These are phyloP conservation scores for Cacajao melanocephalus DNA, from an alignment of 2,797 vertebrate genomes.

Conservation along the genomic window DNA sequence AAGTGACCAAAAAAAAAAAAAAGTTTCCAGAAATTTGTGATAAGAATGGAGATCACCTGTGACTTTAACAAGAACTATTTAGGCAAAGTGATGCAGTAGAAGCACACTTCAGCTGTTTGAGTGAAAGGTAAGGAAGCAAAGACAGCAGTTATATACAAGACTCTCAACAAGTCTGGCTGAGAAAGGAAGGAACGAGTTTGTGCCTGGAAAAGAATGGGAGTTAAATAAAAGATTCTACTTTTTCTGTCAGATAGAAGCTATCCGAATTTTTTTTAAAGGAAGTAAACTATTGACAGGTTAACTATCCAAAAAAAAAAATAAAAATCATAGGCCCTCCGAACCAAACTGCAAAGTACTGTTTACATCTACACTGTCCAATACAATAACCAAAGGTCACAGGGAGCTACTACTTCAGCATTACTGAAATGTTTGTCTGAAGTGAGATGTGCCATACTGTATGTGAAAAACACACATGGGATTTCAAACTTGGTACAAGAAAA, in stretches of 20 bases:
- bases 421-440: not conserved
- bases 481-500: not conserved
- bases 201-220: not conserved
- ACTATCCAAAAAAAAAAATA: not conserved
- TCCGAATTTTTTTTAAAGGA: not conserved
- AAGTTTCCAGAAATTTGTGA: not conserved
- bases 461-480: not conserved
- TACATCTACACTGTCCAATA: not conserved
- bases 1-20: not conserved
- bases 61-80: not conserved
- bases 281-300: not conserved
- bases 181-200: not conserved
- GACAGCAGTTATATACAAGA: not conserved
- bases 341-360: not conserved
- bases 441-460: not conserved
- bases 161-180: not conserved
- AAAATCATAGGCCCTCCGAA: not conserved
- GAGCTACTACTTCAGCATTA: not conserved
- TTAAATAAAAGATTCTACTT: not conserved
- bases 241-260: not conserved
- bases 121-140: not conserved
- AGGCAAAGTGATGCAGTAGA: not conserved
- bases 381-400: not conserved
- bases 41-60: not conserved
- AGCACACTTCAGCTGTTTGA: not conserved